Evolutionary conservation across 2,888 invertebrate genomes (phyloP).

Genomic region (Pharmacophagus antenor): DNA sequence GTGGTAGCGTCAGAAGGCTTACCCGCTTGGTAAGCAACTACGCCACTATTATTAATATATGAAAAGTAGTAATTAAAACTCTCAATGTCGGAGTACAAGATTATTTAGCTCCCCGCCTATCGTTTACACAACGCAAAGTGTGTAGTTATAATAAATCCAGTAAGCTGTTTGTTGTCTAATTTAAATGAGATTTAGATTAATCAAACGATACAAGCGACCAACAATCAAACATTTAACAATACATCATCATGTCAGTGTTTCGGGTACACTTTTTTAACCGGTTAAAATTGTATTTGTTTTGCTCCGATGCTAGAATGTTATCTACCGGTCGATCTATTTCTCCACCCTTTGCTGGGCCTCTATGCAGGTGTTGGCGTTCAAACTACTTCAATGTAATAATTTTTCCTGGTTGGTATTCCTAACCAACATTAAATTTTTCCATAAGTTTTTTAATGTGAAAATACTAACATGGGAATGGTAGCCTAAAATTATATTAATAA

Average conservation of each 20-base stretch:
- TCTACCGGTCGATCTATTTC: slow-evolving; percentile 63
- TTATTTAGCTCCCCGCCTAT: slow-evolving; percentile 35
- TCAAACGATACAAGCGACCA: slow-evolving; percentile 69
- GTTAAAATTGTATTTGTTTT: slow-evolving; percentile 71
- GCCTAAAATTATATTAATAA: no score
- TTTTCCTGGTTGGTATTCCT: no score
- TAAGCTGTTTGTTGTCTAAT: slow-evolving; percentile 67
- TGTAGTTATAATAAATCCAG: slow-evolving; percentile 64
- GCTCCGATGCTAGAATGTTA: slow-evolving; percentile 63
- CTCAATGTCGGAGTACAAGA: not conserved
- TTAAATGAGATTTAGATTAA: slow-evolving; percentile 72
- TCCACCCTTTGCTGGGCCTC: slow-evolving; percentile 70
- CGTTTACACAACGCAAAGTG: slow-evolving; percentile 61
- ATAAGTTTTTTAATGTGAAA: no score
- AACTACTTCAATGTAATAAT: no score
- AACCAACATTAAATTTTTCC: no score
- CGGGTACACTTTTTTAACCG: slow-evolving; percentile 58
- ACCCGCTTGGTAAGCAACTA: no score
- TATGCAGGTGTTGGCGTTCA: slow-evolving; percentile 52
- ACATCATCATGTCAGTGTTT: slow-evolving; percentile 68
- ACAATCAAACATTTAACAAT: slow-evolving; percentile 72
- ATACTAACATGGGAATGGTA: no score
- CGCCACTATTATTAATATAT: not conserved
- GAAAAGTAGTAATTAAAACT: not conserved
- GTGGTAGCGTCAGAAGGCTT: no score